These are phyloP conservation scores for Phenganax marumi DNA, from an alignment of 92 coral and sea anemone genomes.

Conservation along the genomic window DNA sequence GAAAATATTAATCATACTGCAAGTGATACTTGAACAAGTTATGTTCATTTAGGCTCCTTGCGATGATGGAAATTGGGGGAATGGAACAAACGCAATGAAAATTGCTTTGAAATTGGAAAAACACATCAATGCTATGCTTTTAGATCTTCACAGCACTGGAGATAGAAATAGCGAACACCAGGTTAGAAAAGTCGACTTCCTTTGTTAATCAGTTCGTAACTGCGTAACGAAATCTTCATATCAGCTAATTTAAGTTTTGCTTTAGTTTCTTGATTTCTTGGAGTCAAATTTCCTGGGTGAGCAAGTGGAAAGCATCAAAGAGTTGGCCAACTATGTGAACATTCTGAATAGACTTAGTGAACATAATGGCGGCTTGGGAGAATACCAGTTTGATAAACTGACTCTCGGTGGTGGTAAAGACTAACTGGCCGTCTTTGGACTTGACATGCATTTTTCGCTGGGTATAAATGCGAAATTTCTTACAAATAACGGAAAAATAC, in stretches of 20 bases:
- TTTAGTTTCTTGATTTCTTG: constrained; percentile 70
- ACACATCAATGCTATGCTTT: constrained; percentile 51
- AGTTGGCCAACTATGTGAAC: constrained; percentile 67
- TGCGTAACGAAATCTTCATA: too few species aligned
- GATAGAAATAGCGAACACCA: neutral
- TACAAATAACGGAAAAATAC: too few species aligned
- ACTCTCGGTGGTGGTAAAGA: constrained; percentile 58
- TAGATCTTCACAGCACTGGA: constrained; percentile 59
- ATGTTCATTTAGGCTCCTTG: constrained; percentile 66
- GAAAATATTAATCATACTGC: constrained; percentile 2
- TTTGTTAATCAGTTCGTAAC: neutral
- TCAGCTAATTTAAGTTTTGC: neutral
- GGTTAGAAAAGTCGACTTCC: constrained; percentile 1
- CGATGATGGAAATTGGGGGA: constrained; percentile 69
- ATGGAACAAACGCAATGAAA: constrained; percentile 74
- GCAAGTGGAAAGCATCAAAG: constrained; percentile 82
- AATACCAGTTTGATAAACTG: constrained; percentile 77
- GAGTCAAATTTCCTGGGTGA: constrained; percentile 74
- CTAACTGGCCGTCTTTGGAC: neutral
- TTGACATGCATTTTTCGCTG: too few species aligned
- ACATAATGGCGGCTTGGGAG: constrained; percentile 56
- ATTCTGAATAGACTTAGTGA: constrained; percentile 50
- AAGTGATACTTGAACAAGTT: neutral
- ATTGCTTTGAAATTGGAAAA: constrained; percentile 67
- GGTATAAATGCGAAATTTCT: too few species aligned